These are phyloP conservation scores for Bergia sp. DNA, from an alignment of 92 coral and sea anemone genomes.

Conservation along the genomic window DNA sequence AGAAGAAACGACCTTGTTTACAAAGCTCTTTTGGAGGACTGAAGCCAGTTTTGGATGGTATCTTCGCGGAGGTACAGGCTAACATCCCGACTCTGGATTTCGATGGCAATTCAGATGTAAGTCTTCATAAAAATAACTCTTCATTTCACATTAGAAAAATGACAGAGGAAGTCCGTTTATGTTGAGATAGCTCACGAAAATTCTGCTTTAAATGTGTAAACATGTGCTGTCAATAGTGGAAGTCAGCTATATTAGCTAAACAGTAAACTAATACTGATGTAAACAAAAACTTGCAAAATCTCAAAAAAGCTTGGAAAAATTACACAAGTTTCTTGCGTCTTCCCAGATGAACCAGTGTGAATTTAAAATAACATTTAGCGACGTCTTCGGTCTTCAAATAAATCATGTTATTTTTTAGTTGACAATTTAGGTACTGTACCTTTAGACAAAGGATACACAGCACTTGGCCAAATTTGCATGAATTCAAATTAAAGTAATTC, in stretches of 20 bases:
- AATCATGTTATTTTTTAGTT: neutral
- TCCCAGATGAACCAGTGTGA: neutral
- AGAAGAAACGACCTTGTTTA: neutral
- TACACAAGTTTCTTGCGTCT: neutral
- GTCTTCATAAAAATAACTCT: neutral
- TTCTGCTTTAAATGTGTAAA: neutral
- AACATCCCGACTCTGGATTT: conserved; percentile 87
- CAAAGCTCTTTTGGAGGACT: conserved; percentile 45
- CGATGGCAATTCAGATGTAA: conserved; percentile 84
- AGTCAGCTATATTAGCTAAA: neutral
- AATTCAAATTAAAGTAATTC: too few species aligned
- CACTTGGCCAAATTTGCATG: neutral
- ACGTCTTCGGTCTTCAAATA: too few species aligned
- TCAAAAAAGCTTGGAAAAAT: too few species aligned
- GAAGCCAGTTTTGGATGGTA: conserved; percentile 86
- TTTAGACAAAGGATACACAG: neutral
- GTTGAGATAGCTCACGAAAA: neutral
- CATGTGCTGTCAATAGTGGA: neutral
- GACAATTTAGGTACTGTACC: too few species aligned
- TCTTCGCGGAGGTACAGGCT: conserved; percentile 93
- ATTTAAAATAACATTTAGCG: neutral
- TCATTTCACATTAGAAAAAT: neutral
- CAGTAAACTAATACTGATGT: neutral
- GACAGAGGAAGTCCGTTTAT: neutral
- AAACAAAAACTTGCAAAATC: neutral